These are phyloP conservation scores for Zaprionus nigranus DNA, from an alignment of 1,140 invertebrate genomes.

Conservation along the genomic window DNA sequence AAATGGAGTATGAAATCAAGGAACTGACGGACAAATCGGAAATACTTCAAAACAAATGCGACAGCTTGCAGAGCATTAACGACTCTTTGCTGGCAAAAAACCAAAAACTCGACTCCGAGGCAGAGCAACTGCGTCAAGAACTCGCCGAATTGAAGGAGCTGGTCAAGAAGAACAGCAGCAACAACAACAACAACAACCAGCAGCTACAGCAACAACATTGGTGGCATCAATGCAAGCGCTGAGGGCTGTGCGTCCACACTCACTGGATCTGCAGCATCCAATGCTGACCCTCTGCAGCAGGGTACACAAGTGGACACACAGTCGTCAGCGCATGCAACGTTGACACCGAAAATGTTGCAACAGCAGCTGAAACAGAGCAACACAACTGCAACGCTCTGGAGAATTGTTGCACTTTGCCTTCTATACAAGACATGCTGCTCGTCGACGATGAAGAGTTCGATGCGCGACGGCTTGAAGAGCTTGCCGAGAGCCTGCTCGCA, in stretches of 20 bases:
- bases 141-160: conserved; percentile 74
- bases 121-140: conserved; percentile 85
- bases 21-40: conserved; percentile 88
- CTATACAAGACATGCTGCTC: conserved; percentile 91
- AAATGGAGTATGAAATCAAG: conserved; percentile 91
- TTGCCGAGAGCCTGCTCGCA: conserved; percentile 91
- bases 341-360: conserved; percentile 50
- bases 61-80: conserved; percentile 88
- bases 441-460: conserved; percentile 88
- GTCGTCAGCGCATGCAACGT: conserved; percentile 83
- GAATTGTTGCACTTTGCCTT: conserved; percentile 90
- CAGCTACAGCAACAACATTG: conserved; percentile 45
- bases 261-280: conserved; percentile 91
- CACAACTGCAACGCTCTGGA: conserved; percentile 87
- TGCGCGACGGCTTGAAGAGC: conserved; percentile 89
- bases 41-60: conserved; percentile 87
- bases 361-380: conserved; percentile 76
- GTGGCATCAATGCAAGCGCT: conserved; percentile 85
- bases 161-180: conserved; percentile 47
- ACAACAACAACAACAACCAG: conserved; percentile 46
- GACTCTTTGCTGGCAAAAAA: conserved; percentile 88
- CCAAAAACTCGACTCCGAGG: conserved; percentile 86
- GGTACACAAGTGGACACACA: conserved; percentile 88
- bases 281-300: conserved; percentile 91
- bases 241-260: conserved; percentile 86